These are phyloP conservation scores for Kryptopterus vitreolus DNA, from an alignment of 2,797 vertebrate genomes.

Conservation along the genomic window DNA sequence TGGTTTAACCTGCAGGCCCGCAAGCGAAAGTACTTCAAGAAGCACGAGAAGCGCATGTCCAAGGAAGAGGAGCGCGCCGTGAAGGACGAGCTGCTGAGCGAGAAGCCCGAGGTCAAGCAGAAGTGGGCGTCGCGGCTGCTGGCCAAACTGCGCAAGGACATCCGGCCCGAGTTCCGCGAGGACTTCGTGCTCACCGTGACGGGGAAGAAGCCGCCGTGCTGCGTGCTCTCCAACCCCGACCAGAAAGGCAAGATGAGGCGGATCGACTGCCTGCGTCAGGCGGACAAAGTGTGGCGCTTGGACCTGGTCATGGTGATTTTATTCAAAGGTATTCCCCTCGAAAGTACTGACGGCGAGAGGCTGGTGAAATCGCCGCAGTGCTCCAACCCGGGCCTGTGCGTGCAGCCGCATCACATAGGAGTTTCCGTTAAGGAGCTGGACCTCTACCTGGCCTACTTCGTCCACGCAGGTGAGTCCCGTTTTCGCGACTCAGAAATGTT, in stretches of 20 bases:
- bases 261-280: slow-evolving; percentile 98
- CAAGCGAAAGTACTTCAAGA: slow-evolving; percentile 99
- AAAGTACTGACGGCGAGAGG: slow-evolving; percentile 98
- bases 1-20: slow-evolving; percentile 99
- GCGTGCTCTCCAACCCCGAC: slow-evolving; percentile 98
- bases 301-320: slow-evolving; percentile 99
- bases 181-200: slow-evolving; percentile 98
- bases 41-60: slow-evolving; percentile 99
- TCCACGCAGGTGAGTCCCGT: slow-evolving; percentile 88
- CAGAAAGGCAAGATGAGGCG: slow-evolving; percentile 99
- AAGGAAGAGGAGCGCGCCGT: slow-evolving; percentile 98
- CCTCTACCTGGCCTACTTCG: slow-evolving; percentile 99
- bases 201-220: slow-evolving; percentile 96
- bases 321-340: slow-evolving; percentile 99
- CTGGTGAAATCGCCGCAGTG: slow-evolving; percentile 98
- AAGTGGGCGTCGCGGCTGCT: slow-evolving; percentile 98
- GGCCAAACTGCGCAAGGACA: slow-evolving; percentile 98
- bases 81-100: slow-evolving; percentile 95
- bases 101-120: slow-evolving; percentile 99
- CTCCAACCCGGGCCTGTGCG: slow-evolving; percentile 93
- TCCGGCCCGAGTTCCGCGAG: slow-evolving; percentile 98
- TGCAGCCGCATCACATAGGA: slow-evolving; percentile 99
- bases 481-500: no score
- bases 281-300: slow-evolving; percentile 98
- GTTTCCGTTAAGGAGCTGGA: slow-evolving; percentile 99